Base-by-base conservation (phyloP, 1,140 invertebrate species). In the Amphibalanus amphitrite region DNA sequence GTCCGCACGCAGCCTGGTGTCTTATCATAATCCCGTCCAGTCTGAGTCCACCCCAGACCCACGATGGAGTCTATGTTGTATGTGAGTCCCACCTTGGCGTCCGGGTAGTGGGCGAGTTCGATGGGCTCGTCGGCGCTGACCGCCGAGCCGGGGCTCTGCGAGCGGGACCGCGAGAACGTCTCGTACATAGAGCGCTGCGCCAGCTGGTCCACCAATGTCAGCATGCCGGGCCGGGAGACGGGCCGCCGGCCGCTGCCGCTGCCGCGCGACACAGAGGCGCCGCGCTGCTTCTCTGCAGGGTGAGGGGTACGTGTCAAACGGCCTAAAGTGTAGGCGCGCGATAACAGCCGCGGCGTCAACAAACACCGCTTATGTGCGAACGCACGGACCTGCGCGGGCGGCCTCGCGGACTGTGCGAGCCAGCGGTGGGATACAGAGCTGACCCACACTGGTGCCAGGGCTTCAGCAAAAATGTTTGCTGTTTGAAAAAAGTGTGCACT, bases 41-140 rank as follows among this genome's bases (percentile, higher is more conserved):
- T n/a, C n/a, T n/a, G n/a, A n/a, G n/a, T n/a, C n/a, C n/a, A n/a
- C n/a, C n/a, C n/a, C n/a, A n/a, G n/a, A n/a, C n/a, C n/a, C n/a
- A n/a, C n/a, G n/a, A n/a, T n/a, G n/a, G n/a, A n/a, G n/a, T n/a
- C n/a, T n/a, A n/a, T n/a, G n/a, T n/a, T n/a, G n/a, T n/a, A n/a
- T n/a, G n/a, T n/a, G n/a, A n/a, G n/a, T n/a, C n/a, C n/a, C n/a
- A 90, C 93, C 82, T 93, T 92, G 23, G 92, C 96, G 70, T 86
- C 91, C 17, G 96, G 96, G 83, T 91, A 98, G 82, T 96, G 93
- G 4, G 95, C 93, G 78, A 98, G 82, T 81, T 95, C 92, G 76
- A 98, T 97, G 3, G 95, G 92, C 81, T 98, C 96, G 79, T 97
- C 93, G 82, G 97, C 97, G 80, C 97, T 95, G 86, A 96, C 93